These are phyloP conservation scores for Microctenopoma steveboyesi DNA, from an alignment of 2,797 vertebrate species.

Conservation along the genomic window DNA sequence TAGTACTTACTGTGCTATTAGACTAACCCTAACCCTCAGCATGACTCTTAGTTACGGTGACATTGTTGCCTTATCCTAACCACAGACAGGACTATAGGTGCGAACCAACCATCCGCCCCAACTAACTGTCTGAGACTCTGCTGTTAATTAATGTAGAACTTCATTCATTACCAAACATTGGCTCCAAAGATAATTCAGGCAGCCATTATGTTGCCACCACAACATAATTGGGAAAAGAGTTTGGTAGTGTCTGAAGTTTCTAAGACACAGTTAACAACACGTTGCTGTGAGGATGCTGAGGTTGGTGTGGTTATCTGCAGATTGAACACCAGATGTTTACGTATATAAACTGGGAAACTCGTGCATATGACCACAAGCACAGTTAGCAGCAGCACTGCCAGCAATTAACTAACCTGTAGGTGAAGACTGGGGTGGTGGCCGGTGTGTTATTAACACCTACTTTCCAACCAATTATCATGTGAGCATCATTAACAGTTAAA, in stretches of 20 bases:
- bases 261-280: not conserved
- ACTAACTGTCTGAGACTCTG: not conserved
- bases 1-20: no score
- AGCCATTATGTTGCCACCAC: not conserved
- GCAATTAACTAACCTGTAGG: not conserved
- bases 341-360: not conserved
- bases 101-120: not conserved
- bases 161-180: not conserved
- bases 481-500: not conserved
- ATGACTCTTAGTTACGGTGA: no score
- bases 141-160: not conserved
- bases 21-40: no score
- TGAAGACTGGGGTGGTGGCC: not conserved
- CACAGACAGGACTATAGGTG: no score
- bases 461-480: not conserved
- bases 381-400: not conserved
- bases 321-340: not conserved
- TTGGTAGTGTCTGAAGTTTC: not conserved
- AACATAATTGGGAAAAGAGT: not conserved
- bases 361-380: not conserved
- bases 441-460: constrained; percentile 12
- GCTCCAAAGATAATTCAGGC: not conserved
- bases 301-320: not conserved
- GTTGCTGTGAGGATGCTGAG: not conserved
- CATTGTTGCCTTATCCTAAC: no score